Percentiles rank a stretch among this genome's conserved stretches.
phyloP scores from a whole-genome alignment of 1,140 invertebrate species.

The Tachypleus tridentatus region DNA sequence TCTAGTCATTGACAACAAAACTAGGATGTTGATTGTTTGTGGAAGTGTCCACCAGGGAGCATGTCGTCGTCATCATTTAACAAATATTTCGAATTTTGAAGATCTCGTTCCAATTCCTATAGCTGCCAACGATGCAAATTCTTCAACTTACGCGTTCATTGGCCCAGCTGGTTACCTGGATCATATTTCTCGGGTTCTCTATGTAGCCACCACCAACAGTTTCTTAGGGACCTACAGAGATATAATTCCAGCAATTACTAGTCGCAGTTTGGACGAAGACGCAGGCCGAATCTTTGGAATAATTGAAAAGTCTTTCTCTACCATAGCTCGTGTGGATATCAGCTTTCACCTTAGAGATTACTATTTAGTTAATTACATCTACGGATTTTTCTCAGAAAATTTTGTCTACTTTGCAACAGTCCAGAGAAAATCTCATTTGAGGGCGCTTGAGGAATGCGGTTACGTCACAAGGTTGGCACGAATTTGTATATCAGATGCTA shows the following conservation, averaged over 20 bases:
- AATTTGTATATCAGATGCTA: slow-evolving; percentile 84
- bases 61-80: slow-evolving; percentile 68
- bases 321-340: slow-evolving; percentile 59
- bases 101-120: slow-evolving; percentile 64
- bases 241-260: slow-evolving; percentile 83
- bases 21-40: slow-evolving; percentile 68
- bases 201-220: slow-evolving; percentile 89
- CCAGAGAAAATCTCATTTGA: slow-evolving; percentile 81
- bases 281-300: slow-evolving; percentile 62
- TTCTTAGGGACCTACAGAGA: slow-evolving; percentile 80
- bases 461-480: slow-evolving; percentile 79
- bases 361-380: slow-evolving; percentile 89
- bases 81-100: slow-evolving; percentile 60
- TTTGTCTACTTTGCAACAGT: slow-evolving; percentile 92
- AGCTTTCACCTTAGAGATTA: slow-evolving; percentile 71
- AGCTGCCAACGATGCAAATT: slow-evolving; percentile 80
- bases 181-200: slow-evolving; percentile 53
- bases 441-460: slow-evolving; percentile 71
- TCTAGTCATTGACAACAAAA: slow-evolving; percentile 69
- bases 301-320: slow-evolving; percentile 47
- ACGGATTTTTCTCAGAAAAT: slow-evolving; percentile 85
- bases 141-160: slow-evolving; percentile 87
- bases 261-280: slow-evolving; percentile 61
- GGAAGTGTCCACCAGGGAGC: slow-evolving; percentile 78
- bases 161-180: slow-evolving; percentile 70